phyloP scores from a whole-genome alignment of 2,797 vertebrate genomes.

The Naso thynnoides region DNA sequence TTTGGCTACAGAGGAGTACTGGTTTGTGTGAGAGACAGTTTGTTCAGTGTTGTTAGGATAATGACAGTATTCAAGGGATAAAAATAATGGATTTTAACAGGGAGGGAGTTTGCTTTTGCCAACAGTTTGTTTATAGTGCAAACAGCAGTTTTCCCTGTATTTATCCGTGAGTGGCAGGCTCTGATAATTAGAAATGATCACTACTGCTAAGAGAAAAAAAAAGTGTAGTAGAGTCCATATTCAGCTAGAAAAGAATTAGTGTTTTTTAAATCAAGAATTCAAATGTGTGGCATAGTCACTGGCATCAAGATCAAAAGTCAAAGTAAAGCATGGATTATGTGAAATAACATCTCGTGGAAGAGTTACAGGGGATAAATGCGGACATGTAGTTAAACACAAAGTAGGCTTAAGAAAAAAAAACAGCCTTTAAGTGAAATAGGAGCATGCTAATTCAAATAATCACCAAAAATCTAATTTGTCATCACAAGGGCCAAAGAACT shows the following conservation, averaged over 20 bases:
- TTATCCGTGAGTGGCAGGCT: conserved; percentile 25
- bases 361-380: not conserved
- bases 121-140: conserved; percentile 44
- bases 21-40: conserved; percentile 46
- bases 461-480: not conserved
- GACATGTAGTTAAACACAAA: not conserved
- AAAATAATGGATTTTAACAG: conserved; percentile 48
- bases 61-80: conserved; percentile 55
- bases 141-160: conserved; percentile 46
- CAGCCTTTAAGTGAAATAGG: not conserved
- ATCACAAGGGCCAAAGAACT: not conserved
- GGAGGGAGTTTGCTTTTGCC: conserved; percentile 24
- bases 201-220: conserved; percentile 11
- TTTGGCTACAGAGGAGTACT: conserved; percentile 61
- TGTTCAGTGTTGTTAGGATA: conserved; percentile 52
- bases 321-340: not conserved
- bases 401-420: not conserved
- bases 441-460: conserved; percentile 7
- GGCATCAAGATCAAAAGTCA: conserved; percentile 9
- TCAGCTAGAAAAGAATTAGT: conserved; percentile 1
- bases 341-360: not conserved
- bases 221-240: not conserved
- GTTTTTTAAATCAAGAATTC: conserved; percentile 5
- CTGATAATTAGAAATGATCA: conserved; percentile 41
- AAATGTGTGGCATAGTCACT: conserved; percentile 27